These are phyloP conservation scores for Nephrotoma guestfalica DNA, from an alignment of 2,888 invertebrate species.

Conservation along the genomic window DNA sequence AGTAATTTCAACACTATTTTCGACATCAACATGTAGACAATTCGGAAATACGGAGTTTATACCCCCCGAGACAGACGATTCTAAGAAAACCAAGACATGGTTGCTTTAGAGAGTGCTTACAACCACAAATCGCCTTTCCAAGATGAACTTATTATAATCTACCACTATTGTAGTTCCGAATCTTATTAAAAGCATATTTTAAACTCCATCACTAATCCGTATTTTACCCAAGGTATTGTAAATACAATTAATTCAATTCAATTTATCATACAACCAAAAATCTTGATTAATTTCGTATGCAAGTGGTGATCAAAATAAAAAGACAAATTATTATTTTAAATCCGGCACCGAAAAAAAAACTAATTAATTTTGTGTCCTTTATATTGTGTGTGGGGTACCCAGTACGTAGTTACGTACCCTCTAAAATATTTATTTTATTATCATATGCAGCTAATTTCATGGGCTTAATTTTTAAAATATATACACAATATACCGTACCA, in stretches of 20 bases:
- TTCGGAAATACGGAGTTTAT: too few species aligned
- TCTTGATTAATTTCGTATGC: neutral
- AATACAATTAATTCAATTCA: neutral
- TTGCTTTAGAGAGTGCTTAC: too few species aligned
- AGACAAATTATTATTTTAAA: neutral
- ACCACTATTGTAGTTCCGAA: neutral
- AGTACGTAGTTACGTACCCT: neutral
- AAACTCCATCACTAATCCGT: neutral
- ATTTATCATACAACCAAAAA: neutral
- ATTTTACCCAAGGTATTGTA: neutral
- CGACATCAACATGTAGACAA: too few species aligned
- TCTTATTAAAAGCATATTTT: neutral
- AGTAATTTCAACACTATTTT: too few species aligned
- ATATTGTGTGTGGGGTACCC: neutral
- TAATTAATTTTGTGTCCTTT: neutral
- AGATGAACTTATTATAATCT: neutral
- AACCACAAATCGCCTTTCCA: neutral
- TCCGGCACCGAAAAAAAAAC: neutral
- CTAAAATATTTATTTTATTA: neutral
- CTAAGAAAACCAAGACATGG: too few species aligned
- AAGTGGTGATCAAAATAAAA: neutral
- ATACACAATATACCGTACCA: neutral
- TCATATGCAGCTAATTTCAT: neutral
- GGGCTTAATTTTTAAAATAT: neutral
- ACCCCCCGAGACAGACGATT: too few species aligned